Evolutionary conservation across 2,797 vertebrate genomes (phyloP).

Genomic region (Streptopelia turtur): DNA sequence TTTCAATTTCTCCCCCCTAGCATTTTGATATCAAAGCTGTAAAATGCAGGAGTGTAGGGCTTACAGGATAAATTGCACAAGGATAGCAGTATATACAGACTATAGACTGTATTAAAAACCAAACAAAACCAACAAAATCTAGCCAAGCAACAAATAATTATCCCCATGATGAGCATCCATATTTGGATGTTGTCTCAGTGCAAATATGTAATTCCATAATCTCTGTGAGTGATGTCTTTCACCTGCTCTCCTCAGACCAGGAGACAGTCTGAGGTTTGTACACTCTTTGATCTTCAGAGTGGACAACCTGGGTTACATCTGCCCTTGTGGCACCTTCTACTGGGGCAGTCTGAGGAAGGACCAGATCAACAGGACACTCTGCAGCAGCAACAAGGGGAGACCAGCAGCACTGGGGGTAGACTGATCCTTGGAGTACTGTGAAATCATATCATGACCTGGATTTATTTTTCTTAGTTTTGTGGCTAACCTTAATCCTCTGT

Average conservation of each 20-base stretch:
- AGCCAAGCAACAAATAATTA: neutral
- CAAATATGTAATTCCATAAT: neutral
- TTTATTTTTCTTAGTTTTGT: conserved; percentile 11
- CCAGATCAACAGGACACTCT: neutral
- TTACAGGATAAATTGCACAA: neutral
- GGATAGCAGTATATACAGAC: neutral
- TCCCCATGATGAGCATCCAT: neutral
- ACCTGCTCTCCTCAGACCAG: neutral
- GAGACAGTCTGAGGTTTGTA: neutral
- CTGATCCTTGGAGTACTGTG: neutral
- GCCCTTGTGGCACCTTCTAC: neutral
- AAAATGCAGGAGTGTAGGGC: neutral
- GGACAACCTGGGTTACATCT: neutral
- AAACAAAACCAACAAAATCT: neutral
- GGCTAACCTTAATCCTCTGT: neutral
- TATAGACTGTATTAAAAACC: neutral
- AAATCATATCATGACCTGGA: neutral
- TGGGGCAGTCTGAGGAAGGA: neutral
- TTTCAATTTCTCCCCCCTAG: neutral
- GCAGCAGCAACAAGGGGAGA: neutral
- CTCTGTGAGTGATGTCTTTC: neutral
- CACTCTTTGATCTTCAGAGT: neutral
- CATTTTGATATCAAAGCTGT: neutral
- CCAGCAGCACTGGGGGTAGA: accelerated
- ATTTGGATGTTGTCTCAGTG: neutral